Percentiles rank a stretch among this genome's conserved stretches.
Evolutionary conservation across 2,113 vertebrate genomes (phyloP).

Genomic region (Pterocles orientalis): DNA sequence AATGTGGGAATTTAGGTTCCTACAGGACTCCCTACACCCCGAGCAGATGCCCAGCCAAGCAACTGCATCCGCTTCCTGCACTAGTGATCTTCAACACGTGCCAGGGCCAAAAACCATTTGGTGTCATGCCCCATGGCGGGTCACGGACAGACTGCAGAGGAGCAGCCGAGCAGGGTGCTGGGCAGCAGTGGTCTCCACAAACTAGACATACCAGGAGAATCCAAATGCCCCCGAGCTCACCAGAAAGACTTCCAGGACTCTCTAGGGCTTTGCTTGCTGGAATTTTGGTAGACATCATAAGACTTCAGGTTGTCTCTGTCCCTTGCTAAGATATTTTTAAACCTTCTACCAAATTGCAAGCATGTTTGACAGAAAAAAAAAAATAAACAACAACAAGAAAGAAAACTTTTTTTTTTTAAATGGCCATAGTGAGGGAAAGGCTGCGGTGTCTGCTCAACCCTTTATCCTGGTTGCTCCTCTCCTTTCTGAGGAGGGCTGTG

Average conservation of each 20-base stretch:
- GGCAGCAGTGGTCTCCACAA: neutral
- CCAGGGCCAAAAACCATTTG: neutral
- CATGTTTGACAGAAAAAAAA: neutral
- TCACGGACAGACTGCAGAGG: neutral
- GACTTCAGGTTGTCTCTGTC: neutral
- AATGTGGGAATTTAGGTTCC: neutral
- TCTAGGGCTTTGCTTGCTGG: neutral
- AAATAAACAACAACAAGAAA: too few species aligned
- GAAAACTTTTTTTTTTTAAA: too few species aligned
- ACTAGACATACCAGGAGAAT: rapidly evolving
- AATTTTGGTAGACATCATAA: neutral
- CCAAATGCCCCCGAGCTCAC: neutral
- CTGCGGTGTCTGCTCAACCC: neutral
- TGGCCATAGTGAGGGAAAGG: neutral
- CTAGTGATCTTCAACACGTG: rapidly evolving
- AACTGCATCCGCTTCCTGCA: rapidly evolving
- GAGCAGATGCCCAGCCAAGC: neutral
- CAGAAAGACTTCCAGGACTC: neutral
- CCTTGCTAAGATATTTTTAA: neutral
- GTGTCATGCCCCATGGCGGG: rapidly evolving
- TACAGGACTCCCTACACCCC: rapidly evolving
- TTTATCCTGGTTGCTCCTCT: rapidly evolving
- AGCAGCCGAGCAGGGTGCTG: rapidly evolving
- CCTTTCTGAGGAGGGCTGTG: neutral
- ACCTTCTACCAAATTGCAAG: neutral